Evolutionary conservation across 2,797 vertebrate genomes (phyloP).

Genomic region (Sternarchorhynchus goeldii): DNA sequence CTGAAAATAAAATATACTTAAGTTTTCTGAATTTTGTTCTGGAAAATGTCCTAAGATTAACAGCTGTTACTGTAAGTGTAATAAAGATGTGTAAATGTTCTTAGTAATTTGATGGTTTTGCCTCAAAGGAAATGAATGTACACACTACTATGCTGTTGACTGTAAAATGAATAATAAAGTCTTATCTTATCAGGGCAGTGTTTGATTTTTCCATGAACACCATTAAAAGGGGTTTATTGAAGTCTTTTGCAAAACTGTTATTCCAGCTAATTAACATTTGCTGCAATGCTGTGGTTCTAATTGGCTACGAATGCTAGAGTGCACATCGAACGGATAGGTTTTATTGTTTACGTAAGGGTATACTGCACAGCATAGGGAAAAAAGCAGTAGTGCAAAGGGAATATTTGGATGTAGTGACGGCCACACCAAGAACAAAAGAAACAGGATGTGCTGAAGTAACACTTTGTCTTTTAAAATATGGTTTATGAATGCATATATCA

Average conservation of each 20-base stretch:
- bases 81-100: conserved; percentile 51
- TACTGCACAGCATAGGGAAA: background rate
- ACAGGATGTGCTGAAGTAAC: background rate
- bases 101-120: conserved; percentile 50
- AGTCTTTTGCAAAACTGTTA: conserved; percentile 48
- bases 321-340: background rate
- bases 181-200: conserved; percentile 47
- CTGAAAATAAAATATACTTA: background rate
- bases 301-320: conserved; percentile 3
- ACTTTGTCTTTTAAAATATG: background rate
- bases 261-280: conserved; percentile 52
- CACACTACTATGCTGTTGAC: conserved; percentile 51
- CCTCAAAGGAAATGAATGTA: conserved; percentile 64
- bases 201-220: conserved; percentile 53
- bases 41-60: conserved; percentile 40
- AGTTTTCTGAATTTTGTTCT: conserved; percentile 5
- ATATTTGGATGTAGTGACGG: conserved; percentile 2
- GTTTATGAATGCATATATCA: too few species aligned
- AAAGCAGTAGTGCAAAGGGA: conserved; percentile 6
- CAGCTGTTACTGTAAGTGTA: conserved; percentile 44
- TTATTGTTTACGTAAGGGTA: conserved; percentile 36
- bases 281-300: conserved; percentile 22
- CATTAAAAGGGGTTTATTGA: conserved; percentile 37
- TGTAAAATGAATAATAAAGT: conserved; percentile 58
- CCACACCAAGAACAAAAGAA: background rate